Conservation (phyloP, 1,140 invertebrate genomes). For the Lasaia peninsularis region DNA sequence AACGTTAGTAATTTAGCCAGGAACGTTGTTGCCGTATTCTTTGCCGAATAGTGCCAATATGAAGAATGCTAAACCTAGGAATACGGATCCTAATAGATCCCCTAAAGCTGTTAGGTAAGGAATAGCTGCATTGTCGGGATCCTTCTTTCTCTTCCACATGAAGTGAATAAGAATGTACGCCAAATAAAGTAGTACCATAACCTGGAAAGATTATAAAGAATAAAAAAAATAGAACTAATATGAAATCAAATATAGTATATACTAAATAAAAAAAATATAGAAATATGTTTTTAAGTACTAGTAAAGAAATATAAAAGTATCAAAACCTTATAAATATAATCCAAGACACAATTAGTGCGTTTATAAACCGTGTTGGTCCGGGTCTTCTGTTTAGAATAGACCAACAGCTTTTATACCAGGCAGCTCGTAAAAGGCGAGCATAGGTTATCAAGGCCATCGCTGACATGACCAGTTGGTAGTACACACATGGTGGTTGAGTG, state of each 20-base stretch:
- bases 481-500: too few relatives aligned
- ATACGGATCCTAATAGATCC: constrained; percentile 92
- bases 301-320: too few relatives aligned
- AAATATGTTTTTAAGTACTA: too few relatives aligned
- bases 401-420: too few relatives aligned
- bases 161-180: constrained; percentile 92
- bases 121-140: constrained; percentile 98
- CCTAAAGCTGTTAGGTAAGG: constrained; percentile 96
- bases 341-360: too few relatives aligned
- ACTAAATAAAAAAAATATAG: too few relatives aligned
- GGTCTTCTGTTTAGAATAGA: too few relatives aligned
- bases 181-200: constrained; percentile 88
- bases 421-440: too few relatives aligned
- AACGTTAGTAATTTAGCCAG: constrained; percentile 23
- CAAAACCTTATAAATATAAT: too few relatives aligned
- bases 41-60: constrained; percentile 84
- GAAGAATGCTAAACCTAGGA: constrained; percentile 91
- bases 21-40: constrained; percentile 72
- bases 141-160: constrained; percentile 94
- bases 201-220: constrained; percentile 73
- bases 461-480: too few relatives aligned
- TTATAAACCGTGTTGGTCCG: too few relatives aligned
- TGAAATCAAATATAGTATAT: not conserved
- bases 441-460: too few relatives aligned
- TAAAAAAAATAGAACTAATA: not conserved